A percentile compares a stretch with the other conserved stretches of the same genome.
Evolutionary conservation across 2,888 invertebrate species (phyloP).

Genomic region (Hartigia nigra): DNA sequence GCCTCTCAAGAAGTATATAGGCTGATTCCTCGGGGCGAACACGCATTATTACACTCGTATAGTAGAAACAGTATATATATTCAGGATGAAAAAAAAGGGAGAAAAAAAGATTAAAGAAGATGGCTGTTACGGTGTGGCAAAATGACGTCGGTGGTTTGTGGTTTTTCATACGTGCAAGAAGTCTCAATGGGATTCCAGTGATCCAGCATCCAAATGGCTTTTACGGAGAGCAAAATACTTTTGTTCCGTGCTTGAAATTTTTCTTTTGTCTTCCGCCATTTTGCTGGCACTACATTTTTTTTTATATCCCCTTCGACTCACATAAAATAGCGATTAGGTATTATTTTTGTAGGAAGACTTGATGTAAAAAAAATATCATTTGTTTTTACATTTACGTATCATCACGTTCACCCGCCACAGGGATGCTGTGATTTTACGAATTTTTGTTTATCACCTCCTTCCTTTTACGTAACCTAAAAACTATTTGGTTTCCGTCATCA

Average conservation of each 20-base stretch:
- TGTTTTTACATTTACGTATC: neutral
- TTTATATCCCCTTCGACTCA: conserved; percentile 9
- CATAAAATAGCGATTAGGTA: conserved; percentile 1
- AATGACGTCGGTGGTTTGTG: conserved; percentile 51
- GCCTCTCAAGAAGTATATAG: neutral
- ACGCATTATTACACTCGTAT: neutral
- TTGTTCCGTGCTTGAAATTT: neutral
- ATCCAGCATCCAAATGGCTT: conserved; percentile 6
- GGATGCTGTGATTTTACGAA: neutral
- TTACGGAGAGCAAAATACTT: conserved; percentile 17
- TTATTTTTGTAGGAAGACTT: neutral
- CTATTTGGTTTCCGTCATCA: conserved; percentile 47
- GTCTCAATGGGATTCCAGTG: conserved; percentile 36
- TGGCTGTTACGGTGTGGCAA: conserved; percentile 23
- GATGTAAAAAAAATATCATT: neutral
- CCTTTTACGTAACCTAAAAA: conserved; percentile 34
- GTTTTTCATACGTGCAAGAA: conserved; percentile 54
- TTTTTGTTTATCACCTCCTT: neutral
- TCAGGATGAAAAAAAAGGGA: neutral
- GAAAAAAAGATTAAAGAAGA: neutral
- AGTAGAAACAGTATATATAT: too few species aligned
- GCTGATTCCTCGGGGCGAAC: neutral
- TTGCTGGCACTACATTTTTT: conserved; percentile 12
- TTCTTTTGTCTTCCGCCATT: neutral
- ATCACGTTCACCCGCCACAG: neutral